Base-by-base conservation (phyloP, 2,113 vertebrate species). In the Asarcornis scutulata region DNA sequence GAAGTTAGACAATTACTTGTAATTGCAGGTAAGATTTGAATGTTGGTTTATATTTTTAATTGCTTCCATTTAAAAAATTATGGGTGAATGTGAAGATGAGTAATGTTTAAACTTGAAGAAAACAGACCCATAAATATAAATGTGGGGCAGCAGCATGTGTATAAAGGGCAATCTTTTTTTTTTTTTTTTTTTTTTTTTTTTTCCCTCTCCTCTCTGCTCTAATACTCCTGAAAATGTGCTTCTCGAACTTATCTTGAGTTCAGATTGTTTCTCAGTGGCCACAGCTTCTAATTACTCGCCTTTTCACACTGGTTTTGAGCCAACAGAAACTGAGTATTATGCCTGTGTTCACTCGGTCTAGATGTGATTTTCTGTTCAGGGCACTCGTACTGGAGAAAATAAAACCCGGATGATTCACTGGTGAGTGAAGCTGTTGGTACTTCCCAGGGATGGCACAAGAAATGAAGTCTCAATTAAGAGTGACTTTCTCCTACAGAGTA, bases 401-500 rank as follows among this genome's bases (percentile, higher is more conserved):
- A n/a, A 89, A 89, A 59, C 25, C 48, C 69, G 44, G 29, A 0
- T 48, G 84, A 83, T 85, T 83, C 74, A 40, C 8, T 38, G 66
- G 59, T 71, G 55, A 52, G 55, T 50, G 69, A 86, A 93, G 60
- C 83, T 86, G 58, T 83, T 91, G 34, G 75, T 86, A 34, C 48
- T 93, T 91, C 71, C 66, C 83, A 36, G 62, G 60, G 83, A 95
- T 77, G 58, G 21, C 32, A 84, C 31, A 76, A 91, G 75, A 97
- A 96, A 77, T 71, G 79, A 91, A 95, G 93, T 40, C 73, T 86
- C 74, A 92, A n/a, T 96, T 94, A 64, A 83, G 32, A 46, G 52
- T 93, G 42, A 78, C 88, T 96, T 95, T 90, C 42, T 68, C 13
- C 90, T 83, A 85, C 55, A 67, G 85, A 95, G 68, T 75, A 73